Conservation (phyloP, 2,113 vertebrate genomes). For the Sphaerodactylus townsendi region DNA sequence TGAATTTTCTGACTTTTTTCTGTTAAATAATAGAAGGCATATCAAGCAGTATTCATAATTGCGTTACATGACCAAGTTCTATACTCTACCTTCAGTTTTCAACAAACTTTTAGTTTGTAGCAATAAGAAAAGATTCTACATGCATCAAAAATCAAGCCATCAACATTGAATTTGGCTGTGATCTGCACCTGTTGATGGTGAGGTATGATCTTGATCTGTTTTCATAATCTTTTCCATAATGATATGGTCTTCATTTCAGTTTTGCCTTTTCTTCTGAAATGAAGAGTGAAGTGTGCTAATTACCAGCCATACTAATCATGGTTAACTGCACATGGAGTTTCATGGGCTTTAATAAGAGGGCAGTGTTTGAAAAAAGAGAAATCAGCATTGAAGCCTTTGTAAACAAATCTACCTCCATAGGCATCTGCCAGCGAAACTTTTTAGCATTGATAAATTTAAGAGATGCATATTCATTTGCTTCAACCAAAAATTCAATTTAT, state of each 20-base stretch:
- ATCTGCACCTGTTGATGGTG: conserved; percentile 45
- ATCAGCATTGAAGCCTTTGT: conserved; percentile 17
- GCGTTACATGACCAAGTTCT: conserved; percentile 57
- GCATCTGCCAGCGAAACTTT: not conserved
- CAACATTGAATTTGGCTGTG: conserved; percentile 29
- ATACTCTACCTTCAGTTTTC: conserved; percentile 46
- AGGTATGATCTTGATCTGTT: conserved; percentile 73
- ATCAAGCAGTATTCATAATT: conserved; percentile 46
- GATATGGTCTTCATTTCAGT: conserved; percentile 35
- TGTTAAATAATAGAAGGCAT: conserved; percentile 51
- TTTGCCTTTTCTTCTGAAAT: conserved; percentile 45
- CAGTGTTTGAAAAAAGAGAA: not conserved
- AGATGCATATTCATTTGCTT: conserved; percentile 22
- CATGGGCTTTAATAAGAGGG: conserved; percentile 7
- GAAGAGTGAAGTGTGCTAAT: conserved; percentile 52
- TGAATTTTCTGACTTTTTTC: conserved; percentile 42
- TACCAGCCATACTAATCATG: not conserved
- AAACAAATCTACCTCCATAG: not conserved
- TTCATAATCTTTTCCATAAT: conserved; percentile 35
- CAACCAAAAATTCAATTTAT: not conserved
- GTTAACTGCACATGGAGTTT: conserved; percentile 16
- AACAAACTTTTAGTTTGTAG: conserved; percentile 48
- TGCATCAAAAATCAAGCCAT: conserved; percentile 60
- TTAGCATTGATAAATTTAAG: conserved; percentile 1
- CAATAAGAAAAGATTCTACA: conserved; percentile 63